Evolutionary conservation across 1,140 invertebrate species (phyloP), one percentile per base, ranked within the genome.

Genomic region (Capitella teleta): DNA sequence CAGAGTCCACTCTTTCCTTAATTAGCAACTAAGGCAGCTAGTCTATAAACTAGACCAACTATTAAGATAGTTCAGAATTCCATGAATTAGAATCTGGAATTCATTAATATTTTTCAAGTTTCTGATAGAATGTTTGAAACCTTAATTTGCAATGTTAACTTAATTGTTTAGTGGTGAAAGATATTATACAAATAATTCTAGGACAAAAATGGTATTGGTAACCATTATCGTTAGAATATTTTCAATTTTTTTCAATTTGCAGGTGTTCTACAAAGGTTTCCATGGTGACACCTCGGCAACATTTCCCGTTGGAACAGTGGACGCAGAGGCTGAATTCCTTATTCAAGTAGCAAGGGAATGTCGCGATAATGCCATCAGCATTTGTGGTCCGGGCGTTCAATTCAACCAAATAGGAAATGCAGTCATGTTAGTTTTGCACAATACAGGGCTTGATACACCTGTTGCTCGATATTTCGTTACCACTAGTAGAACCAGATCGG

Each of bases 281-380:
- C 91, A 96, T 76, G 92, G 92, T 34, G 92, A 96, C 73, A 88
- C 87, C 63, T 91, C 89, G 19, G 78, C 82, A 63, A 95, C 88
- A 21, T 93, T 83, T 75, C 60, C 81, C 28, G 78, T 95, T 41
- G 90, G 88, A 1, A 41, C 60, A 24, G 84, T 88, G 1, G 88
- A 94, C 73, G 73, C 79, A 12, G 65, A 75, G 58, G 89, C 82
- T 0, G 70, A 72, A 62, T 71, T 77, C 52, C 73, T 95, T 28
- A 80, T 91, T 1, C 53, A 77, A 30, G 72, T 80, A 4, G 84
- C 88, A 3, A 74, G 81, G 65, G 66, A 79, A 52, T 88, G 86
- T 61, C 67, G 90, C 23, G 61, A 82, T 55, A 75, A 77, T 66
- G 87, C 81, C 6, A 86, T 94, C 53, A 63, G 73, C 26, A 74